Evolutionary conservation across 1,140 invertebrate genomes (phyloP).

Genomic region (Agrilus planipennis): DNA sequence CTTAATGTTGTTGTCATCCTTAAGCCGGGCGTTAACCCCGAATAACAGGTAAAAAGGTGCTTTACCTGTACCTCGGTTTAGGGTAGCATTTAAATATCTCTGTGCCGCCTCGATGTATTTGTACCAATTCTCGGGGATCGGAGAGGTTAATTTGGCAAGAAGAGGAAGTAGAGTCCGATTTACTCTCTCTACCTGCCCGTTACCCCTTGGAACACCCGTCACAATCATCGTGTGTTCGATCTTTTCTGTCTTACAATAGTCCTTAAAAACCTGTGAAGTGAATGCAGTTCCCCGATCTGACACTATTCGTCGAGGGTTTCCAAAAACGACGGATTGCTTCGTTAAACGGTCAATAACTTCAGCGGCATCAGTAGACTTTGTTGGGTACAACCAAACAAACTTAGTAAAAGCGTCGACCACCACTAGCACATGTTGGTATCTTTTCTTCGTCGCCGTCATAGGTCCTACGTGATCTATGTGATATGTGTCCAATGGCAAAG

Average conservation of each 20-base stretch:
- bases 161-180: constrained; percentile 16
- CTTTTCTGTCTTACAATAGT: constrained; percentile 15
- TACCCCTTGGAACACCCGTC: too few relatives aligned
- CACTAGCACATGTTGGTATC: constrained; percentile 31
- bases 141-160: constrained; percentile 16
- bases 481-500: too few relatives aligned
- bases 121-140: constrained; percentile 21
- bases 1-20: constrained; percentile 14
- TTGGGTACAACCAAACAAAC: constrained; percentile 30
- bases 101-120: constrained; percentile 21
- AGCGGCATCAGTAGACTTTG: constrained; percentile 22
- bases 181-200: constrained; percentile 22
- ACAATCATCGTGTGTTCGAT: too few relatives aligned
- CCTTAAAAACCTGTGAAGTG: constrained; percentile 13
- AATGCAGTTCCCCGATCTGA: constrained; percentile 21
- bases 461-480: too few relatives aligned
- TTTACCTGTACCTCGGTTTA: constrained; percentile 20
- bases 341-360: constrained; percentile 17
- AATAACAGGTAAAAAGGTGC: constrained; percentile 28
- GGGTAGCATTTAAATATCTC: constrained; percentile 24
- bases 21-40: constrained; percentile 18
- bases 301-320: constrained; percentile 18
- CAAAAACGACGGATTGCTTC: constrained; percentile 13
- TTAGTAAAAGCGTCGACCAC: constrained; percentile 33
- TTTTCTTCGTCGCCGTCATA: constrained; percentile 28